Evolutionary conservation across 2,113 vertebrate genomes (phyloP).

Genomic region (Eulemur rufifrons): DNA sequence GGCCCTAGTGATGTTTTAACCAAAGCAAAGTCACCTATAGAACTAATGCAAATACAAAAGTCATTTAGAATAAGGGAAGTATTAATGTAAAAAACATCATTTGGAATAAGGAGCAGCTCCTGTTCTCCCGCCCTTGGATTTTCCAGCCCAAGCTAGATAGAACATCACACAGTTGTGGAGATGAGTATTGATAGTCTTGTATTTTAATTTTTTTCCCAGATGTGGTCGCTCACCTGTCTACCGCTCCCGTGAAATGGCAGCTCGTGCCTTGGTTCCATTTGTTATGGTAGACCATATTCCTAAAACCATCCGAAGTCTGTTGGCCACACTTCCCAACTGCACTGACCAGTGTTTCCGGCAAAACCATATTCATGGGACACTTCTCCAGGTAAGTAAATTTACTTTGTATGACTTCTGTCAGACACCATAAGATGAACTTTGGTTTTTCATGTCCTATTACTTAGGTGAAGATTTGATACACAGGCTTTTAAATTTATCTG

Average conservation of each 20-base stretch:
- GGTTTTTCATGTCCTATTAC: neutral
- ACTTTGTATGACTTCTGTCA: neutral
- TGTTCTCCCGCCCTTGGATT: accelerated
- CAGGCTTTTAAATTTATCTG: neutral
- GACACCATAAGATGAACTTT: neutral
- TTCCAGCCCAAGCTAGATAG: neutral
- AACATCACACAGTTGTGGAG: neutral
- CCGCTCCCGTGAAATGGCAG: slow-evolving; percentile 93
- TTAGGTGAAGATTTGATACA: neutral
- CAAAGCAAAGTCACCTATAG: neutral
- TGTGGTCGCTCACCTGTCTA: slow-evolving; percentile 91
- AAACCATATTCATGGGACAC: slow-evolving; percentile 92
- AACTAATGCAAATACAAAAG: neutral
- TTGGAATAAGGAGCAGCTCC: neutral
- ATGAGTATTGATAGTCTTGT: neutral
- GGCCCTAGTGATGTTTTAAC: neutral
- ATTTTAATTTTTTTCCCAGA: slow-evolving; percentile 79
- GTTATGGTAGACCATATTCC: slow-evolving; percentile 88
- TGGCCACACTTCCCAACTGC: slow-evolving; percentile 87
- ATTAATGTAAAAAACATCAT: neutral
- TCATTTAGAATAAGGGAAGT: neutral
- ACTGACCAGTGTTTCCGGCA: slow-evolving; percentile 84
- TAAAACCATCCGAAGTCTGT: slow-evolving; percentile 80
- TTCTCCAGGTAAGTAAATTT: slow-evolving; percentile 90
- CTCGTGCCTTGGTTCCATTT: slow-evolving; percentile 94